Conservation (phyloP, 2,113 vertebrate species). For the Ammodramus savannarum region DNA sequence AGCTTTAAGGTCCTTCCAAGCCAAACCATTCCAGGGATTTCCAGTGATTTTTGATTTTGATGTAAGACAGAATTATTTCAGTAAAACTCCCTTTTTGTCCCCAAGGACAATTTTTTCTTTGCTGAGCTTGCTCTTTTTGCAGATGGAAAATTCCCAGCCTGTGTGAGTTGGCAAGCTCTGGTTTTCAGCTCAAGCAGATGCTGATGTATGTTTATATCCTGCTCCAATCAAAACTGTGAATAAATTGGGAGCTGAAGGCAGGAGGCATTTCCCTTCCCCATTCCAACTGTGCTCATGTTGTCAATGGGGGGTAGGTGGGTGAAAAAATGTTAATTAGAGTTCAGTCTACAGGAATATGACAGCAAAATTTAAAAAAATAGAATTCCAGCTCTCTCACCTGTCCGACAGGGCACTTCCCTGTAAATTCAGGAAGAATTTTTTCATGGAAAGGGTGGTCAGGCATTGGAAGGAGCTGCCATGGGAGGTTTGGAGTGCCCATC, state of each 20-base stretch:
- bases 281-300: background rate
- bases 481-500: background rate
- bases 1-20: background rate
- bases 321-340: background rate
- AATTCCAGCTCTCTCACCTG: background rate
- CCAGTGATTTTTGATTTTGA: background rate
- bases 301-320: background rate
- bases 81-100: background rate
- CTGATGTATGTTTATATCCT: background rate
- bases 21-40: background rate
- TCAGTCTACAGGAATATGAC: background rate
- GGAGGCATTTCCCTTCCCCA: background rate
- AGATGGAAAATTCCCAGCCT: background rate
- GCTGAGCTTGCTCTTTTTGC: background rate
- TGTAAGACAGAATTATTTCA: background rate
- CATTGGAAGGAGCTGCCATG: background rate
- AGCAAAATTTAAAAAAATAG: background rate
- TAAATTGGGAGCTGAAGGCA: background rate
- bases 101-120: background rate
- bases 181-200: background rate
- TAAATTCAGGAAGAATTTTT: background rate
- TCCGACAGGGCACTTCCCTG: background rate
- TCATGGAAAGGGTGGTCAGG: background rate
- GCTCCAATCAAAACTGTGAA: background rate
- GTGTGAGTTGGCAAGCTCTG: background rate